Conservation (phyloP, 2,113 vertebrate species). For the Zosterops japonicus region DNA sequence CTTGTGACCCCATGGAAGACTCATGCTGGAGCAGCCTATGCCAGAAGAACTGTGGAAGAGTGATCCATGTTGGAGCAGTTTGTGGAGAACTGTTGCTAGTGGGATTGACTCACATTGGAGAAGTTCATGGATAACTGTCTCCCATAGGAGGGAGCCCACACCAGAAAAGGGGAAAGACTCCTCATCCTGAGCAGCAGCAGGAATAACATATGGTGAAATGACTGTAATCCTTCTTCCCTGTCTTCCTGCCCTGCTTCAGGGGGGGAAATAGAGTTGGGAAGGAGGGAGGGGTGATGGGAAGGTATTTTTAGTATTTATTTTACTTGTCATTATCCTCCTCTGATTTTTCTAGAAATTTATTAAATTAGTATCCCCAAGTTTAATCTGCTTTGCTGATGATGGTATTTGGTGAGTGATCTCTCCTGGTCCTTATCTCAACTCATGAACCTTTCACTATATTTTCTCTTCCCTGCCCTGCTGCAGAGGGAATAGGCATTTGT, state of each 20-base stretch:
- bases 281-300: neutral
- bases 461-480: neutral
- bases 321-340: neutral
- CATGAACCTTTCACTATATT: neutral
- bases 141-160: neutral
- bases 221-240: neutral
- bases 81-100: rapidly evolving
- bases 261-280: neutral
- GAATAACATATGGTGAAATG: neutral
- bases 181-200: neutral
- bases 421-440: neutral
- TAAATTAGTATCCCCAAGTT: neutral
- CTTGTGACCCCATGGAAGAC: no score
- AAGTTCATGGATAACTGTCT: rapidly evolving
- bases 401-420: neutral
- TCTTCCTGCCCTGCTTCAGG: neutral
- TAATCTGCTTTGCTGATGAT: neutral
- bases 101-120: neutral
- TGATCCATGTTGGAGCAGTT: neutral
- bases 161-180: neutral
- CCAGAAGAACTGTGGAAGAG: neutral
- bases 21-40: rapidly evolving
- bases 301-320: neutral
- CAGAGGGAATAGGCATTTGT: neutral
- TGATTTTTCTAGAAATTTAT: neutral